Conservation (phyloP, 2,888 invertebrate genomes). For the Chesias legatella region DNA sequence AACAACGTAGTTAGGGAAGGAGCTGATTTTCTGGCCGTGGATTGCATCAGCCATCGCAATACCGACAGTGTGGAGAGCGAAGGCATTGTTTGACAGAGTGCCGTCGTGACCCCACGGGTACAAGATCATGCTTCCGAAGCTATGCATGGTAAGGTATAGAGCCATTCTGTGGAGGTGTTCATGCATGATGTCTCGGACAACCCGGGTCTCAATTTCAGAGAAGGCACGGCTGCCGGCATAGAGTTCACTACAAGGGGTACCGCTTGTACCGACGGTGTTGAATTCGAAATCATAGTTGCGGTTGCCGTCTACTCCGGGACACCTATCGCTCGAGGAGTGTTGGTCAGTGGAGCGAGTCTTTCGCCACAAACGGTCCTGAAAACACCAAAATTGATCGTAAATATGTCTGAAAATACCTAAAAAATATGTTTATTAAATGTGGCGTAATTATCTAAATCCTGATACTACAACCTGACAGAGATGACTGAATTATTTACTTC, state of each 20-base stretch:
- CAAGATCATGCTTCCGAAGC: conserved; percentile 84
- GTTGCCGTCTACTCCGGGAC: conserved; percentile 87
- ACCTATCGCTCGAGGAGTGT: conserved; percentile 47
- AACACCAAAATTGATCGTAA: no score
- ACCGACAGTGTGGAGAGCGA: conserved; percentile 66
- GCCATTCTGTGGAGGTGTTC: conserved; percentile 71
- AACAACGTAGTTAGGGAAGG: conserved; percentile 69
- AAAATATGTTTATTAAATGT: no score
- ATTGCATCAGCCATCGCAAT: conserved; percentile 64
- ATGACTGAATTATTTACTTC: no score
- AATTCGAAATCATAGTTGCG: conserved; percentile 87
- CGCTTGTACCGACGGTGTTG: conserved; percentile 81
- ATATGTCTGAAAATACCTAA: no score
- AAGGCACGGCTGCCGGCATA: conserved; percentile 82
- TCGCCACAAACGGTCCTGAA: conserved; percentile 83
- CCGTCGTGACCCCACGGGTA: conserved; percentile 85
- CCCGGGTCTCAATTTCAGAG: conserved; percentile 83
- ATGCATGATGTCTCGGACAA: conserved; percentile 80
- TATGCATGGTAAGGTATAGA: conserved; percentile 87
- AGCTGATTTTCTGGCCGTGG: conserved; percentile 38
- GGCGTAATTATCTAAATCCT: no score
- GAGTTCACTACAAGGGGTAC: conserved; percentile 77
- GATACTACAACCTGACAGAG: no score
- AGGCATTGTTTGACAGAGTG: conserved; percentile 67
- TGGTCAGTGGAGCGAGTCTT: conserved; percentile 82